Percentiles rank a stretch among this genome's conserved stretches.
Evolutionary conservation across 2,888 invertebrate species (phyloP).

Genomic region (Troilus luridus): DNA sequence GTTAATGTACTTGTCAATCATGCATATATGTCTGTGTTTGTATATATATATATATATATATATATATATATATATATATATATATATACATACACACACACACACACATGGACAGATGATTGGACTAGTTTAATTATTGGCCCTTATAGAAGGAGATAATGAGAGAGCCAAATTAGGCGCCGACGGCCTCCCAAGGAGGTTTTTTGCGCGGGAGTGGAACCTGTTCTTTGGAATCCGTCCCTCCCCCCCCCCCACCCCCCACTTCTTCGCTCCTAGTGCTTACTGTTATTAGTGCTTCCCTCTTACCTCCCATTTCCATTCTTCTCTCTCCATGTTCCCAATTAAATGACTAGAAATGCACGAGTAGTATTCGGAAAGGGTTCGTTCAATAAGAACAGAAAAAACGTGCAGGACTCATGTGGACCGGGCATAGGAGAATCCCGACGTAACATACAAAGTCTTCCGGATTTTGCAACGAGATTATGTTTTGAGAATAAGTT

Average conservation of each 20-base stretch:
- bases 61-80: too few relatives aligned
- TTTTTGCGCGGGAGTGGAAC: conserved; percentile 48
- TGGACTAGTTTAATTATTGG: background rate
- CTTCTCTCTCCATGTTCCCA: background rate
- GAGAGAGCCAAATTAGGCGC: conserved; percentile 45
- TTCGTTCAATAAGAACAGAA: background rate
- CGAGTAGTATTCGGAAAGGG: background rate
- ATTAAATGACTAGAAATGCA: background rate
- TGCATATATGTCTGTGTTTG: too few relatives aligned
- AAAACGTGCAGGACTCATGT: background rate
- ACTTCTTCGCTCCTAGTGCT: background rate
- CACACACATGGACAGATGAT: background rate
- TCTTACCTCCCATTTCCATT: conserved; percentile 2
- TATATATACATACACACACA: background rate
- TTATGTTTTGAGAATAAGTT: too few relatives aligned
- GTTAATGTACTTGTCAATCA: too few relatives aligned
- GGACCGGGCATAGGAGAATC: too few relatives aligned
- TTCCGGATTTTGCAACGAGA: too few relatives aligned
- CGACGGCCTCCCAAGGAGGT: conserved; percentile 23
- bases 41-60: background rate
- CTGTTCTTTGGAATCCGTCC: conserved; percentile 53
- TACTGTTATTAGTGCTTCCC: background rate
- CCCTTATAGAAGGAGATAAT: background rate
- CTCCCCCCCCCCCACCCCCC: background rate
- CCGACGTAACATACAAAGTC: too few relatives aligned